Conservation (phyloP, 2,797 vertebrate genomes). For the Betta splendens region DNA sequence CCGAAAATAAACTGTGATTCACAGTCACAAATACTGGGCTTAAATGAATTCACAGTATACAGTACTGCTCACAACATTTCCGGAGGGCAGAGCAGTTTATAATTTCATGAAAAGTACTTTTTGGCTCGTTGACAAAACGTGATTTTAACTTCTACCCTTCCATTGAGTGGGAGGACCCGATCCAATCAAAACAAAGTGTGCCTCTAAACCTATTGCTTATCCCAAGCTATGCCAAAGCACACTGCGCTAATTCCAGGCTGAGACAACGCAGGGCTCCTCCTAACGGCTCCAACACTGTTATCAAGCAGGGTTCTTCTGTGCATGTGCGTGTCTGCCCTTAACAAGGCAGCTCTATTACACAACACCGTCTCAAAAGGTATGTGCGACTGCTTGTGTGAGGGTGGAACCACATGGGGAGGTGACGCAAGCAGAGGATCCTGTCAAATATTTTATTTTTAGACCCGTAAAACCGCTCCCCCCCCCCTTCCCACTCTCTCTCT, state of each 20-base stretch:
- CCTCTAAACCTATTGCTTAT: slow-evolving; percentile 25
- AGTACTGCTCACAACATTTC: slow-evolving; percentile 36
- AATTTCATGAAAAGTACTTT: slow-evolving; percentile 40
- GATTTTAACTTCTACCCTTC: slow-evolving; percentile 40
- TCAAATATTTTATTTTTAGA: slow-evolving; percentile 80
- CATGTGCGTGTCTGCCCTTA: slow-evolving; percentile 16
- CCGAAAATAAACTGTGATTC: slow-evolving; percentile 24
- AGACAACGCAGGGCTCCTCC: slow-evolving; percentile 11
- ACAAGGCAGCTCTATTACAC: slow-evolving; percentile 52
- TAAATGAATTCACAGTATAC: slow-evolving; percentile 28
- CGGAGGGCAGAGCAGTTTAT: slow-evolving; percentile 39
- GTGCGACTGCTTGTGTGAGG: slow-evolving; percentile 46
- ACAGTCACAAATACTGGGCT: slow-evolving; percentile 23
- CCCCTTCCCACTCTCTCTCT: slow-evolving; percentile 31
- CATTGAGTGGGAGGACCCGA: slow-evolving; percentile 17
- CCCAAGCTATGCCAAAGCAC: slow-evolving; percentile 9
- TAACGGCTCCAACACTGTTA: slow-evolving; percentile 26
- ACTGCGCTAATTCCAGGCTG: slow-evolving; percentile 30
- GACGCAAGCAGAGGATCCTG: slow-evolving; percentile 71
- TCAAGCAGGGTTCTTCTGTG: slow-evolving; percentile 16
- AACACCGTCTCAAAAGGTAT: slow-evolving; percentile 44
- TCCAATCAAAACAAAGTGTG: slow-evolving; percentile 28
- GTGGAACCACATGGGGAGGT: slow-evolving; percentile 57
- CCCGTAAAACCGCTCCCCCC: slow-evolving; percentile 68
- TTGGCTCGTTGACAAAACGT: slow-evolving; percentile 22